Base-by-base conservation (phyloP, 2,888 invertebrate species). In the Bombyx huttoni region DNA sequence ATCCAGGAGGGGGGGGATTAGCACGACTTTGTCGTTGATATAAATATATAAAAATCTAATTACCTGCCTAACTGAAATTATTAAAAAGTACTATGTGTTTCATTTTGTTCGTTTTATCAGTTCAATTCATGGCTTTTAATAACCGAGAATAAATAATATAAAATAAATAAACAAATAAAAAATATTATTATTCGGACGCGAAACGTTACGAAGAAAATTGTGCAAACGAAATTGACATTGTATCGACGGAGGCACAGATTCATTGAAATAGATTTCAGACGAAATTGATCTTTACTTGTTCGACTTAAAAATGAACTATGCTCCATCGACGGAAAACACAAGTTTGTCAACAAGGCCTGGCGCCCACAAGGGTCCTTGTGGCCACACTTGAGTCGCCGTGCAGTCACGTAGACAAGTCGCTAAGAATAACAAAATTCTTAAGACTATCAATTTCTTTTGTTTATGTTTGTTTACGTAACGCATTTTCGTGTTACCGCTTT, bases 361-460 rank as follows among this genome's bases (percentile, higher is more conserved):
- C 83, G 83, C 83, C 83, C 69, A 57, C 55, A 70, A 82, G 82
- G 61, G 81, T 75, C 71, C 81, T 83, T 68, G 62, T 64, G 45
- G 50, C 49, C 57, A 57, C 57, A 56, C 61, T 69, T 59, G 57
- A 65, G 54, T 57, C 57, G 57, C 53, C 62, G 56, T 68, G 62
- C 67, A 66, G 68, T 58, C 58, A 62, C 60, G 60, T 51, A 56
- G 63, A 57, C 60, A 47, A 47, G 40, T 63, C 55, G 55, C 57
- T 54, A 54, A 64, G 57, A 58, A 50, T 52, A 64, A 60, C 64
- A 62, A 54, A 65, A 59, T 60, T 58, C 58, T 52, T 61, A 51
- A 50, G 55, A 53, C 50, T 53, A 50, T 49, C 49, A 49, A 24
- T 35, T 35, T 35, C 35, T 52, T 49, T 49, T 52, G 45, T 48